Percentiles rank a stretch among this genome's conserved stretches.
Conservation (phyloP, 2,888 invertebrate genomes). For the Andrena flavipes region DNA sequence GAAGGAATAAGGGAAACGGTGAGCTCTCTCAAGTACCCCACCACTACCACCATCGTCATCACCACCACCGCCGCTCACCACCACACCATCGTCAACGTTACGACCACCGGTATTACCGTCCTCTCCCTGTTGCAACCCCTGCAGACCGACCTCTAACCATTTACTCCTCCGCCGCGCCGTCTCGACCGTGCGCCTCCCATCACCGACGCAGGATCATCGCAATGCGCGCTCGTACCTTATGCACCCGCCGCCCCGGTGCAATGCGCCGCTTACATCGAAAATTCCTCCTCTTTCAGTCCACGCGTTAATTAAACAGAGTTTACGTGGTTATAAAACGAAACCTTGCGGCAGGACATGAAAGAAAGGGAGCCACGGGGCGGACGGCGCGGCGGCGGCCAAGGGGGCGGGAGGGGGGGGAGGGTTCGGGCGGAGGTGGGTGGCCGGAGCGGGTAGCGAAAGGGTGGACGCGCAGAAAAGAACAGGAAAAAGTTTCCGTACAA, state of each 20-base stretch:
- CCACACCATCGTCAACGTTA: conserved; percentile 55
- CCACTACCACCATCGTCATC: conserved; percentile 57
- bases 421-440: conserved; percentile 19
- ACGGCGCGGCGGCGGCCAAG: background rate
- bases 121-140: conserved; percentile 72
- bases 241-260: conserved; percentile 50
- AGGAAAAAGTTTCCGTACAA: conserved; percentile 50
- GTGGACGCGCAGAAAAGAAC: conserved; percentile 55
- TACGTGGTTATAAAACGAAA: conserved; percentile 61
- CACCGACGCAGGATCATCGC: conserved; percentile 64
- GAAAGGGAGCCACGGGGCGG: conserved; percentile 31
- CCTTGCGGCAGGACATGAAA: conserved; percentile 62
- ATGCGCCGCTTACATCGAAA: conserved; percentile 68
- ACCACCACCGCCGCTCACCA: conserved; percentile 54
- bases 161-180: conserved; percentile 69
- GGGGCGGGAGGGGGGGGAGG: background rate
- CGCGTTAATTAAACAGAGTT: conserved; percentile 73
- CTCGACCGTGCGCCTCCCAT: conserved; percentile 67
- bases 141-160: conserved; percentile 72
- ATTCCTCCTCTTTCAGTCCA: conserved; percentile 71
- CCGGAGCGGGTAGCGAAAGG: conserved; percentile 22
- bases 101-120: conserved; percentile 61
- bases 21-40: conserved; percentile 80
- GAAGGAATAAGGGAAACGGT: conserved; percentile 85
- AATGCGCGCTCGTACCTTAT: conserved; percentile 51